A percentile compares a stretch with the other conserved stretches of the same genome.
phyloP scores from a whole-genome alignment of 2,888 invertebrate genomes.

The Conistra vaccinii region DNA sequence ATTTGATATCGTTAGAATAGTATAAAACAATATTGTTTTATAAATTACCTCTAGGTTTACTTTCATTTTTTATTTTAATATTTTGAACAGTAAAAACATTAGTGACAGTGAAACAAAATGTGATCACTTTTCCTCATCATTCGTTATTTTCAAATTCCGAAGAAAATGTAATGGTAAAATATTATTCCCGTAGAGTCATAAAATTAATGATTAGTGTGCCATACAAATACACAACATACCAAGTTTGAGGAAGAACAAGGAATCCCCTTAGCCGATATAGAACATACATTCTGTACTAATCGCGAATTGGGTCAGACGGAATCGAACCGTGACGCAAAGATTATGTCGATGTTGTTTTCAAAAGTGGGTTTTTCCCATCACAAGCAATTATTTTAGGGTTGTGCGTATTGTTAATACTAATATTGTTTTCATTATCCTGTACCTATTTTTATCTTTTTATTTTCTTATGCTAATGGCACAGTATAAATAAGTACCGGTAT shows the following conservation, averaged over 20 bases:
- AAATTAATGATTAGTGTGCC: not conserved
- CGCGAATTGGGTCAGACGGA: not conserved
- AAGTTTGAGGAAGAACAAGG: not conserved
- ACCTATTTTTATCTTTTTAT: no score
- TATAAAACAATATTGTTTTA: not conserved
- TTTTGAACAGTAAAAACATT: no score
- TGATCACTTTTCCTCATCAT: not conserved
- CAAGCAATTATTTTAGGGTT: slow-evolving; percentile 16
- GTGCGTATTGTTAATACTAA: not conserved
- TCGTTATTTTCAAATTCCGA: not conserved
- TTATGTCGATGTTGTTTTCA: slow-evolving; percentile 16
- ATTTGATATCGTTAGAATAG: not conserved
- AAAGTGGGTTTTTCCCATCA: slow-evolving; percentile 37
- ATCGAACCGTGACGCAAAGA: slow-evolving; percentile 14
- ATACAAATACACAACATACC: not conserved
- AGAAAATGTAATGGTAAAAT: not conserved
- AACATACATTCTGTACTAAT: not conserved
- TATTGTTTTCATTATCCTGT: slow-evolving; percentile 27
- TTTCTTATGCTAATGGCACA: no score
- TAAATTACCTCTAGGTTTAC: no score
- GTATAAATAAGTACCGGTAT: no score
- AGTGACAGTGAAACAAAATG: no score
- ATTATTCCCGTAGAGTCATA: not conserved
- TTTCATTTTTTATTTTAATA: not conserved
- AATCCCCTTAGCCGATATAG: slow-evolving; percentile 23